A percentile compares a stretch with the other conserved stretches of the same genome.
Evolutionary conservation across 2,113 vertebrate species (phyloP).

Genomic region (Toxostoma redivivum): DNA sequence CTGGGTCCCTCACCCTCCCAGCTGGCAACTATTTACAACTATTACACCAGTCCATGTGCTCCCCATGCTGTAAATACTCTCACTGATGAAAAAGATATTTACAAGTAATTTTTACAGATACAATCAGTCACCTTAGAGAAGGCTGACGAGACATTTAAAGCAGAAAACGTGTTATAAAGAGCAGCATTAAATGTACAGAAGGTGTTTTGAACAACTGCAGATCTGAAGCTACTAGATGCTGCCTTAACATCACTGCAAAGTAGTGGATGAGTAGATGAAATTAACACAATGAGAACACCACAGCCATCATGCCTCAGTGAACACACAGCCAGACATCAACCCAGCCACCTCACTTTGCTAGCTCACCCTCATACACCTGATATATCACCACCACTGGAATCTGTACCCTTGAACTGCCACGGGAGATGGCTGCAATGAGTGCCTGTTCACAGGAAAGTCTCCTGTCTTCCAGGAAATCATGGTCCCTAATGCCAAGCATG

Average conservation of each 20-base stretch:
- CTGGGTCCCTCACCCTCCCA: not conserved
- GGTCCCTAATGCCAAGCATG: not conserved
- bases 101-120: constrained; percentile 8
- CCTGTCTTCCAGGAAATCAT: not conserved
- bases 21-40: not conserved
- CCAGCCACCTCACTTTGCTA: not conserved
- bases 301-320: not conserved
- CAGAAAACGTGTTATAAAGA: not conserved
- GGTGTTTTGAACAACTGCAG: not conserved
- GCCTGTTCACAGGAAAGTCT: not conserved
- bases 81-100: not conserved
- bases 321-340: not conserved
- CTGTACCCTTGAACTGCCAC: not conserved
- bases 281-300: not conserved
- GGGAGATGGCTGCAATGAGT: not conserved
- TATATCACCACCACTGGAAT: not conserved
- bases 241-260: not conserved
- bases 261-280: not conserved
- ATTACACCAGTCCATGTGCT: not conserved
- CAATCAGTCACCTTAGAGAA: constrained; percentile 6
- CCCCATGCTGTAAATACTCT: not conserved
- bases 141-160: not conserved
- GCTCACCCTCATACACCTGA: not conserved
- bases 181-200: not conserved
- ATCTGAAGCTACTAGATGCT: not conserved